Evolutionary conservation across 2,888 invertebrate genomes (phyloP), one percentile per base, ranked within the genome.

Genomic region (Oscheius sp.): DNA sequence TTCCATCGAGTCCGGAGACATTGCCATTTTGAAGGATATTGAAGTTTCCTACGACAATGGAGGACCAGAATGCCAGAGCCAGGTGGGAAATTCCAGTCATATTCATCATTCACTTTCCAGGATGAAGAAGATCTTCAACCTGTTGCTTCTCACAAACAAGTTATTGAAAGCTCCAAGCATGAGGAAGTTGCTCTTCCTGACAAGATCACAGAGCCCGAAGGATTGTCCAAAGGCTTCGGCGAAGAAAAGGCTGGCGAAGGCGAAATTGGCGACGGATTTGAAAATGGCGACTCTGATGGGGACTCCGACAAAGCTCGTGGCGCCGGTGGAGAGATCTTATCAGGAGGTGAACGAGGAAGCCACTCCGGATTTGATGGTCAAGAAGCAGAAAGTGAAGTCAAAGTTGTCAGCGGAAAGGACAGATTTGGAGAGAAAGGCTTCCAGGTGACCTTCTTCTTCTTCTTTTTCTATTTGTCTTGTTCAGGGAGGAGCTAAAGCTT

Each of bases 11-110:
- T 74, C 78, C 43, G 88, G 87, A 63, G 86, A 86, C 63, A 79
- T 86, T 41, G 87, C 85, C 21, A 81, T 88, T 59, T 77, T 88
- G 13, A 87, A 88, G 64, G 84, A 87, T 64, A 87, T 88, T 35
- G 84, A 86, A 69, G 80, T 88, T n/a, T 79, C 78, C 2, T 84
- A 84, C 66, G 82, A 84, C 52, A 69, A 79, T 61, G 78, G 78
- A 52, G 84, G 82, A 72, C 73, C 55, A 9, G 82, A 84, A 63
- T 84, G 82, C 59, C 79, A 79, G 68, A 79, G 77, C 58, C 77
- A 77, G 69, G 72, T 75, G 23, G 43, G 21, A n/a, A 9, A 23
- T n/a, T 25, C 16, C n/a, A n/a, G n/a, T 46, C 25, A 9, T 35
- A 16, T 13, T n/a, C 2, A 64, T 53, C 35, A 35, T 12, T 55